Conservation (phyloP, 2,113 vertebrate genomes). For the Artemisiospiza belli region DNA sequence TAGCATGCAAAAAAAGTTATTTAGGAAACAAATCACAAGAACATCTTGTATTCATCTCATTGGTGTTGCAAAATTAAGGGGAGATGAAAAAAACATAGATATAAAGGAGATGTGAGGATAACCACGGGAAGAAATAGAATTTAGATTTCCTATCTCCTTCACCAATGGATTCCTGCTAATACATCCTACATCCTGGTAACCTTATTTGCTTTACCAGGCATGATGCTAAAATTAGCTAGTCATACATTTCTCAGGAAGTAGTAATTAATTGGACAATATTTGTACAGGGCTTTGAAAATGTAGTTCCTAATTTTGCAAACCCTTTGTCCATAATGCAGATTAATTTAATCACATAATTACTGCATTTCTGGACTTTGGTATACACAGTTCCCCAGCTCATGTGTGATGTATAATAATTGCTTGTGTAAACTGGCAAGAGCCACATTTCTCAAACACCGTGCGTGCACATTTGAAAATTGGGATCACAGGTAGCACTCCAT, state of each 20-base stretch:
- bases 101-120: not conserved
- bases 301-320: slow-evolving; percentile 59
- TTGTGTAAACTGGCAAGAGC: not conserved
- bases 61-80: not conserved
- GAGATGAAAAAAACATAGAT: not conserved
- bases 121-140: not conserved
- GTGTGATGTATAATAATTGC: slow-evolving; percentile 17
- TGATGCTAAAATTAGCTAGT: slow-evolving; percentile 33
- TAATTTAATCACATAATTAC: slow-evolving; percentile 65
- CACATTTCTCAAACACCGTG: not conserved
- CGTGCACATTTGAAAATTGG: not conserved
- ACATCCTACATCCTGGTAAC: not conserved
- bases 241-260: slow-evolving; percentile 29
- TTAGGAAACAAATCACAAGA: not conserved
- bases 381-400: not conserved
- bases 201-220: slow-evolving; percentile 42
- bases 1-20: not conserved
- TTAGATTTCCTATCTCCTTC: not conserved
- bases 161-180: not conserved
- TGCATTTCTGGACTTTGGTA: slow-evolving; percentile 26
- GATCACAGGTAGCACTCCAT: not conserved
- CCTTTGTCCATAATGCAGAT: slow-evolving; percentile 51
- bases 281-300: slow-evolving; percentile 59
- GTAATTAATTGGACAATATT: slow-evolving; percentile 68
- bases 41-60: not conserved